A percentile compares a stretch with the other conserved stretches of the same genome.
These are phyloP conservation scores for Euborellia annulipes DNA, from an alignment of 1,140 invertebrate genomes.

Conservation along the genomic window DNA sequence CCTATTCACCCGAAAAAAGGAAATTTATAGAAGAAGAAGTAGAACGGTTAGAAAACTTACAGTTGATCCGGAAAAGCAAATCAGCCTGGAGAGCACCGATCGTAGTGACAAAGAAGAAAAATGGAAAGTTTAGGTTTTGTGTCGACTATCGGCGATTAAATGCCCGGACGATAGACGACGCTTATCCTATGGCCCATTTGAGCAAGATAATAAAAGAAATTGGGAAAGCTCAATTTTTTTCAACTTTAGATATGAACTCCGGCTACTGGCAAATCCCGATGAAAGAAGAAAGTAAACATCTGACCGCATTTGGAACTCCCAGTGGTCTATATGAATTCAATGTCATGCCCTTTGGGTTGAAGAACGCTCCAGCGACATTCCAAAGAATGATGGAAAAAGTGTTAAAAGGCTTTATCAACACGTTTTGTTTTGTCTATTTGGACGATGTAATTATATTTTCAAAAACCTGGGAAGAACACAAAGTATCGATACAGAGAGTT, in stretches of 20 bases:
- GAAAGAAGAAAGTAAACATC: conserved; percentile 17
- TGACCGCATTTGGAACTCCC: conserved; percentile 19
- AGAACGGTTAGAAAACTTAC: too few species aligned
- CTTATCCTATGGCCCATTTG: conserved; percentile 35
- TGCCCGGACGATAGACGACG: conserved; percentile 27
- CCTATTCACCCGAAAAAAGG: too few species aligned
- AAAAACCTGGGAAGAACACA: not conserved
- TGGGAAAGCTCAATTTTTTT: conserved; percentile 28
- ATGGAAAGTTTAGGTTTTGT: conserved; percentile 26
- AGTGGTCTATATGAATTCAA: conserved; percentile 19
- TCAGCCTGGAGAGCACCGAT: too few species aligned
- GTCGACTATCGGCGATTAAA: conserved; percentile 28
- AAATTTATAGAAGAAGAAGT: too few species aligned
- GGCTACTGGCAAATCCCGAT: conserved; percentile 31
- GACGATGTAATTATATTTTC: conserved; percentile 19
- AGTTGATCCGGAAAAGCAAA: too few species aligned
- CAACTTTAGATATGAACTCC: conserved; percentile 29
- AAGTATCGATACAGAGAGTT: conserved; percentile 6
- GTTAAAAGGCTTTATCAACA: conserved; percentile 16
- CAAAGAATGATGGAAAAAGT: conserved; percentile 25
- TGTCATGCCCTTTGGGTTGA: conserved; percentile 20
- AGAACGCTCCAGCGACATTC: conserved; percentile 20
- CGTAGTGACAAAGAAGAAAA: too few species aligned
- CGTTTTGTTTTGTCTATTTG: conserved; percentile 19
- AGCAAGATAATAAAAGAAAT: conserved; percentile 30